phyloP scores from a whole-genome alignment of 2,888 invertebrate species.

The Cosmopolites sordidus region DNA sequence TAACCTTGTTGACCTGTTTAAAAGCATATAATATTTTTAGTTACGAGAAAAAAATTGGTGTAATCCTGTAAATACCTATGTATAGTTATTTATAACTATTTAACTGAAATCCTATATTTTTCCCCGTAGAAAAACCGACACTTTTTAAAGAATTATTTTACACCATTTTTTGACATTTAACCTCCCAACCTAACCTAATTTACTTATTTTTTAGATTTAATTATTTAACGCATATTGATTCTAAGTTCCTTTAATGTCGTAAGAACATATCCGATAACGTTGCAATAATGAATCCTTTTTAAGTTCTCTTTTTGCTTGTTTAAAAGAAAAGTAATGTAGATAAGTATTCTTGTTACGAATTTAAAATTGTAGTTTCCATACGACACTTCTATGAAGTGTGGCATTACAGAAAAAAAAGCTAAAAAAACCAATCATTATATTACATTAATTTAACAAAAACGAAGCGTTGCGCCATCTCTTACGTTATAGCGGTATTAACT shows the following conservation, averaged over 20 bases:
- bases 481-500: no score
- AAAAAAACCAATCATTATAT: conserved; percentile 2
- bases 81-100: conserved; percentile 47
- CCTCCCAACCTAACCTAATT: background rate
- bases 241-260: conserved; percentile 11
- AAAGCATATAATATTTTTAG: conserved; percentile 20
- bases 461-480: background rate
- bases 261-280: conserved; percentile 40
- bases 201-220: background rate
- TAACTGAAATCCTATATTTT: conserved; percentile 17
- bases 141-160: background rate
- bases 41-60: conserved; percentile 25
- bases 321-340: conserved; percentile 33
- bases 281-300: conserved; percentile 37
- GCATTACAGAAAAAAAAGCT: background rate
- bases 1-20: conserved; percentile 20
- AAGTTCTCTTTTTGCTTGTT: conserved; percentile 21
- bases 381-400: conserved; percentile 42
- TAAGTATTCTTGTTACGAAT: conserved; percentile 46
- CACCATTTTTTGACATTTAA: no score
- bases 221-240: background rate
- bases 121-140: no score
- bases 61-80: conserved; percentile 49
- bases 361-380: conserved; percentile 37
- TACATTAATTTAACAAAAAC: no score